Base-by-base conservation (phyloP, 2,113 vertebrate genomes). In the Leucoraja erinaceus region DNA sequence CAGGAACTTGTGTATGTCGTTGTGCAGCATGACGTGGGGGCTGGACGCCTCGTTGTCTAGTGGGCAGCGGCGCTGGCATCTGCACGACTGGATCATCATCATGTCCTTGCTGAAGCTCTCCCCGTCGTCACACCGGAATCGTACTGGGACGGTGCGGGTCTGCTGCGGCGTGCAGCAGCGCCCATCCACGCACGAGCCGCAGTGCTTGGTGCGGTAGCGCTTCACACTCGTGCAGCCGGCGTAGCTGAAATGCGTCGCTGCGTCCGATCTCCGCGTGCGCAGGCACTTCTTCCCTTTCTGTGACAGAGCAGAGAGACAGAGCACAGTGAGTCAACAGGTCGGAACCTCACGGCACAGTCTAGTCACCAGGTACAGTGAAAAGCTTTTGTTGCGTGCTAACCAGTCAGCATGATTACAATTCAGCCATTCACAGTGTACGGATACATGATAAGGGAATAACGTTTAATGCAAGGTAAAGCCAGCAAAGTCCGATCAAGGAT, bases 31-130 rank as follows among this genome's bases (percentile, higher is more conserved):
- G 96, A 99, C 98, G 96, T 98, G 98, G 63, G 98, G 98, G 79
- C 98, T 98, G 20, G 97, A 97, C 31, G 97, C 96, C 94, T 99
- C 98, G 0, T 96, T 98, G 90, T 96, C 94, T 0, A 98, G 96
- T 0, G 98, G 98, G 91, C 99, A 99, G 96, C 98, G 98, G 96
- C 97, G 98, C 95, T 94, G 98, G 97, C 99, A 99, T 93, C 97
- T 97, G 97, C 99, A 99, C 94, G 98, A 98, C 97, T 99, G 98
- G 94, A 99, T 99, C 98, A 98, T 97, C 99, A 99, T 99, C 94
- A 98, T 95, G 0, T 97, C 99, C 96, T 99, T 99, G 96, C 97
- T 97, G 96, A 99, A 99, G 95, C 96, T 97, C 96, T 99, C 98
- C 16, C 98, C 98, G 0, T 99, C 99, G 1, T 99, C 98, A 0